Evolutionary conservation across 2,797 vertebrate species (phyloP), one percentile per base, ranked within the genome.

Genomic region (Eurystomus glaucurus): DNA sequence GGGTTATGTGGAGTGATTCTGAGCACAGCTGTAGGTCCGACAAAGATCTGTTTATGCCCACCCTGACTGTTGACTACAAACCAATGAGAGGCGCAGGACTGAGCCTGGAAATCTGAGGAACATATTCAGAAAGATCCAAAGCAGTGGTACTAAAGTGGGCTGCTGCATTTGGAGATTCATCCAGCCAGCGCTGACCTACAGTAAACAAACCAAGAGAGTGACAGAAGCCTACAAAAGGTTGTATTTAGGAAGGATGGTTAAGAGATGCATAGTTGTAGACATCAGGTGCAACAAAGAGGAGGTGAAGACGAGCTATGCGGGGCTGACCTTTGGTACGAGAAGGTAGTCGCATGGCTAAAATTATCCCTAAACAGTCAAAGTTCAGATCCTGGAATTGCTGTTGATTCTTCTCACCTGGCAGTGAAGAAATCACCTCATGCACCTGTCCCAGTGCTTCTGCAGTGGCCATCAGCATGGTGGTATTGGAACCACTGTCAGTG

Each of bases 211-310:
- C 18, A 22, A 48, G 4, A 16, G 2, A 16, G 17, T 1, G 16
- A 26, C 9, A 65, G 20, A 72, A 43, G 7, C 6, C 4, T 15
- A 11, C 9, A 33, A 68, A 8, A 25, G 10, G 2, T 14, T 76
- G 9, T 7, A 11, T 61, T 71, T 48, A 43, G 46, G 26, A 31
- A 43, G 4, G 3, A 9, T 26, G 3, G 6, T 28, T 26, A 35
- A 60, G 9, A 46, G 17, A 25, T 4, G 1, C 6, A 14, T 4
- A 19, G 2, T 5, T 60, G 9, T 11, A 62, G n/a, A 5, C 0
- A 0, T 21, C 2, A 17, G 22, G 45, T 14, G 16, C 11, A 26
- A 29, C 5, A 75, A 22, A 35, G 18, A 71, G 66, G 41, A 84
- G 15, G 14, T 23, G 58, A 77, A 84, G 23, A 28, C 5, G 28